A percentile compares a stretch with the other conserved stretches of the same genome.
These are phyloP conservation scores for Chamaedrilus cognettii DNA, from an alignment of 2,888 invertebrate species.

Conservation along the genomic window DNA sequence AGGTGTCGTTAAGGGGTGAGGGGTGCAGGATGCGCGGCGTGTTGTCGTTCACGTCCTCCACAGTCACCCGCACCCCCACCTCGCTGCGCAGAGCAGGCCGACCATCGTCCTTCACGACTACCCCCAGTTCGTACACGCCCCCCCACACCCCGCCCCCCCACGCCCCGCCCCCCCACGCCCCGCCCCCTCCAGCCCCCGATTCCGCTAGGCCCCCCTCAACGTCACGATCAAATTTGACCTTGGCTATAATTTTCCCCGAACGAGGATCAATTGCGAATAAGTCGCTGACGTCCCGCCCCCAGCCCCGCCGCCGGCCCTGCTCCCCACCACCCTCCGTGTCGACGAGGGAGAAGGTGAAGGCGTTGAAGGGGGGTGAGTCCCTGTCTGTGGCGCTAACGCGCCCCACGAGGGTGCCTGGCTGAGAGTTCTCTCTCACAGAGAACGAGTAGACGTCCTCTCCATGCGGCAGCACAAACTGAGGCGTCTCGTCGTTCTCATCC, in stretches of 20 bases:
- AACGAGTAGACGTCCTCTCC: constrained; percentile 22
- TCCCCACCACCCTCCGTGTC: not conserved
- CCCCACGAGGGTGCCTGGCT: constrained; percentile 50
- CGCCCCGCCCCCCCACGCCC: not conserved
- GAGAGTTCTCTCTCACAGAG: constrained; percentile 24
- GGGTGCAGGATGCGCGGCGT: constrained; percentile 8
- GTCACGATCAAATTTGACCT: constrained; percentile 9
- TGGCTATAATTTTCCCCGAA: constrained; percentile 22
- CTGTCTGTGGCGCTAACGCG: constrained; percentile 29
- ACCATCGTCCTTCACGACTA: constrained; percentile 15
- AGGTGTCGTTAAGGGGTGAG: not conserved
- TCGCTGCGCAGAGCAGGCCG: constrained; percentile 11
- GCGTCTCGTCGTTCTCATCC: constrained; percentile 36
- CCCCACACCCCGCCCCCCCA: not conserved
- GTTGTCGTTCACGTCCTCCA: constrained; percentile 25
- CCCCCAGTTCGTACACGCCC: not conserved
- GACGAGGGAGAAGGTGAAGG: constrained; percentile 24
- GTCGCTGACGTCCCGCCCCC: not conserved
- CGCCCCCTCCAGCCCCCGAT: not conserved
- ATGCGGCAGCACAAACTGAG: constrained; percentile 18
- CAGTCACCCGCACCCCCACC: constrained; percentile 7
- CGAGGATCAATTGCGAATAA: constrained; percentile 18
- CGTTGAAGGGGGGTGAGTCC: constrained; percentile 29
- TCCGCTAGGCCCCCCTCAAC: not conserved
- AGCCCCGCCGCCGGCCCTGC: too few species aligned